Evolutionary conservation across 1,140 invertebrate genomes (phyloP), one percentile per base, ranked within the genome.

Genomic region (Pogonomyrmex barbatus): DNA sequence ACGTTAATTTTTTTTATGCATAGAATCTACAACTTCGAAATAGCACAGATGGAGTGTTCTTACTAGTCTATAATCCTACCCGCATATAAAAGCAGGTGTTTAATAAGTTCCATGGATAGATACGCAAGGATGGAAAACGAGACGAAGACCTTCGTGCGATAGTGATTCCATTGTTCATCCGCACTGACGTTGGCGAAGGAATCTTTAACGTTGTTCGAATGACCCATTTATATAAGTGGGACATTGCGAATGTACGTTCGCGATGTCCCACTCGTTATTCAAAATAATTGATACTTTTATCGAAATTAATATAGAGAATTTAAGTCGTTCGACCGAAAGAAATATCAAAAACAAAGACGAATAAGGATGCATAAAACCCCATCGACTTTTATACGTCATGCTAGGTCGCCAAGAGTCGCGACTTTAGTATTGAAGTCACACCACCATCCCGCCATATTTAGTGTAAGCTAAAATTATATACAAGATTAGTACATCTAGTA

Each of bases 31-130:
- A 52, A 14, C 68, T 71, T 50, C 47, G 70, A 73, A 73, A 54
- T 33, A 71, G 8, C 5, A 6, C 17, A 52, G 70, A 36, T 54
- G 47, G 30, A 73, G 17, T 30, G 47, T 54, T 39, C 50, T 47
- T 70, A 4, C 24, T 33, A 75, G 71, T 2, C 50, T 75, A 56
- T 56, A 75, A 75, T 75, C 33, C 30, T 36, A 52, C 6, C 17
- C 17, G 50, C 54, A 8, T 62, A 39, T 67, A 39, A 33, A 50
- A 33, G 77, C 47, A 68, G 24, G 47, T 45, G 14, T 56, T 68
- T 54, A 68, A 81, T 81, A 42, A 42, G 47, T 79, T 79, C 47
- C 47, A 56, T 54, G 77, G 36, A 42, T 54, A 56, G 50, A 54
- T 68, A 63, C 45, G 50, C 33, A 63, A 63, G 36, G 24, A 84